Evolutionary conservation across 1,140 invertebrate species (phyloP).

Genomic region (Drosophila ercepeae): DNA sequence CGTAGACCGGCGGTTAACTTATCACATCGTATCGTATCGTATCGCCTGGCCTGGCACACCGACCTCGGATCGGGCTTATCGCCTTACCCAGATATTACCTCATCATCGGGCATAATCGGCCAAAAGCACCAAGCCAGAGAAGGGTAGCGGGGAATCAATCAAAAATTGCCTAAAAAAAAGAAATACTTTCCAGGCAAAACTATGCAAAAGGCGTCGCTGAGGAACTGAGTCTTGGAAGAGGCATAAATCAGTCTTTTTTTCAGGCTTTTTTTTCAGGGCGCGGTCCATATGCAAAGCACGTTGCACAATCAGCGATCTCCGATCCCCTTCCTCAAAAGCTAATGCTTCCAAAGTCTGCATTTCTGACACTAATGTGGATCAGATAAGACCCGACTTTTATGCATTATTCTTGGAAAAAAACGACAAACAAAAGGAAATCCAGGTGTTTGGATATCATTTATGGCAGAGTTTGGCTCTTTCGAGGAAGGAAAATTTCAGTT

Average conservation of each 20-base stretch:
- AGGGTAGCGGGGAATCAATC: conserved; percentile 24
- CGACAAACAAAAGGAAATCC: not conserved
- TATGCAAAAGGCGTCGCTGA: conserved; percentile 52
- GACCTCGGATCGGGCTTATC: conserved; percentile 50
- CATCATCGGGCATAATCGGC: conserved; percentile 50
- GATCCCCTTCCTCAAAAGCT: conserved; percentile 18
- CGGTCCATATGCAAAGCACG: conserved; percentile 65
- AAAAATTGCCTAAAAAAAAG: conserved; percentile 54
- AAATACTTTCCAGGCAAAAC: conserved; percentile 13
- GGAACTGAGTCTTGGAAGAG: conserved; percentile 47
- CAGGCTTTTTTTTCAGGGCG: conserved; percentile 26
- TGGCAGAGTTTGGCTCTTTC: not conserved
- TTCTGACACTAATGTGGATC: conserved; percentile 39
- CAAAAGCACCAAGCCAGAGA: not conserved
- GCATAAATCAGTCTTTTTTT: conserved; percentile 22
- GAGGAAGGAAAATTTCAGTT: not conserved
- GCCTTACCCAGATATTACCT: conserved; percentile 56
- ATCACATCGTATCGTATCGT: conserved; percentile 22
- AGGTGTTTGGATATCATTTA: not conserved
- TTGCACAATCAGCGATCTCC: conserved; percentile 21
- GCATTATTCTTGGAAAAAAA: not conserved
- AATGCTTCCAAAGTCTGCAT: conserved; percentile 1
- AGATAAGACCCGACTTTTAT: conserved; percentile 13
- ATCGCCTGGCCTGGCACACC: not conserved
- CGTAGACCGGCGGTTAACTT: conserved; percentile 36